phyloP scores from a whole-genome alignment of 2,888 invertebrate genomes.

The Sceliomorpha sp. region DNA sequence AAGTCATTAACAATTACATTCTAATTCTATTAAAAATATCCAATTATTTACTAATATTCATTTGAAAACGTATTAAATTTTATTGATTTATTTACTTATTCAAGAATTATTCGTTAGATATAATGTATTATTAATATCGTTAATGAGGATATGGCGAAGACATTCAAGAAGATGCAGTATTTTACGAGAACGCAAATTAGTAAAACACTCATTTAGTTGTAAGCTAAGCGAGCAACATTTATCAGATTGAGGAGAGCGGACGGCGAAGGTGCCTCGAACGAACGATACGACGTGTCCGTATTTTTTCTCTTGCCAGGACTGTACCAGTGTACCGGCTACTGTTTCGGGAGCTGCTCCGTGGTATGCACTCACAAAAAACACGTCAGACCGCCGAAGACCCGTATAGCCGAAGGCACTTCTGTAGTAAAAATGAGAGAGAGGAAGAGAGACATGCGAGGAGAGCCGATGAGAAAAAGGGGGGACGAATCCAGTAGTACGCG shows the following conservation, averaged over 20 bases:
- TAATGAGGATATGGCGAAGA: no score
- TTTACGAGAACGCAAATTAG: no score
- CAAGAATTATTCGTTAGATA: no score
- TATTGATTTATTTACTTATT: no score
- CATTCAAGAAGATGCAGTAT: no score
- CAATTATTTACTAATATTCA: no score
- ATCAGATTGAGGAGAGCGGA: conserved; percentile 15
- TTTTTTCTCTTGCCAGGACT: conserved; percentile 77
- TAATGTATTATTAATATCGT: no score
- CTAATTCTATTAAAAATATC: no score
- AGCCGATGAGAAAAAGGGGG: conserved; percentile 50
- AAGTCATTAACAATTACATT: no score
- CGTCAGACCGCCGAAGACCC: conserved; percentile 78
- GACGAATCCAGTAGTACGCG: conserved; percentile 32
- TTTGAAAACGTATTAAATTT: no score
- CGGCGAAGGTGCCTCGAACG: conserved; percentile 14
- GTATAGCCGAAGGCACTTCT: conserved; percentile 59
- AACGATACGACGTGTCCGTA: conserved; percentile 40
- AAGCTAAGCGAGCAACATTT: conserved; percentile 4
- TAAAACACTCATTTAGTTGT: background rate
- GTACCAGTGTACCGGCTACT: conserved; percentile 78
- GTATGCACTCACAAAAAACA: conserved; percentile 80
- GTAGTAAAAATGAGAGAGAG: conserved; percentile 57
- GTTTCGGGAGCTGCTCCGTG: conserved; percentile 80
- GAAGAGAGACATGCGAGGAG: conserved; percentile 40